These are phyloP conservation scores for Turritopsis rubra DNA, from an alignment of 30 jellyfish, hydroid and myxozoan species.

Conservation along the genomic window DNA sequence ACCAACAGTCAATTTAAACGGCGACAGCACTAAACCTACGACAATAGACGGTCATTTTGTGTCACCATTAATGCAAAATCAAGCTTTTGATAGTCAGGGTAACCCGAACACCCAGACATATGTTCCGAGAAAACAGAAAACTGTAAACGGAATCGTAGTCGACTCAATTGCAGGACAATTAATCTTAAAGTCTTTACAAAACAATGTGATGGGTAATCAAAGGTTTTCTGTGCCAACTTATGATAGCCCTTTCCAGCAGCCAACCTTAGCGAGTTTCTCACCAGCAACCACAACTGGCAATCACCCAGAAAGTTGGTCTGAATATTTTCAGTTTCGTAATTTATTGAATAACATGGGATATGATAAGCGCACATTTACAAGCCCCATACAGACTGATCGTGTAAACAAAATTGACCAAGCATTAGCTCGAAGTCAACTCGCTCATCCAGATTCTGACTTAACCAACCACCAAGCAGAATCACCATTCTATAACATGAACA, in stretches of 20 bases:
- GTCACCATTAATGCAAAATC: slow-evolving; percentile 2
- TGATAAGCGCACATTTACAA: background rate
- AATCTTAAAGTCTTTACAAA: background rate
- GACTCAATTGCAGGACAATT: background rate
- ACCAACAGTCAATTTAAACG: background rate
- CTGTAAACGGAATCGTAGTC: slow-evolving; percentile 4
- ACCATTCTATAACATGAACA: background rate
- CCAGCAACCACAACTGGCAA: background rate
- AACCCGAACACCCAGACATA: slow-evolving; percentile 2
- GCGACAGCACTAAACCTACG: background rate
- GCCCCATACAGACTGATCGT: background rate
- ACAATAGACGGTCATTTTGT: background rate
- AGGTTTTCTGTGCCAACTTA: slow-evolving; percentile 4
- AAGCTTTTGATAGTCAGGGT: background rate
- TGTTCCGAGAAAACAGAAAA: slow-evolving; percentile 3
- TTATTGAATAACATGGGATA: slow-evolving; percentile 15
- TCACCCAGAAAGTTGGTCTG: slow-evolving; percentile 20
- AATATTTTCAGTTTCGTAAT: slow-evolving; percentile 14
- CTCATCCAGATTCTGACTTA: slow-evolving; percentile 2
- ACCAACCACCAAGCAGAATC: background rate
- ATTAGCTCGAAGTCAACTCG: background rate
- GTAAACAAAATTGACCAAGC: background rate
- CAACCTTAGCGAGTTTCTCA: background rate
- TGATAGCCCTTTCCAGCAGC: background rate
- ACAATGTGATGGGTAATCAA: slow-evolving; percentile 4